Evolutionary conservation across 2,113 vertebrate genomes (phyloP), one percentile per base, ranked within the genome.

Genomic region (Spheniscus mendiculus): DNA sequence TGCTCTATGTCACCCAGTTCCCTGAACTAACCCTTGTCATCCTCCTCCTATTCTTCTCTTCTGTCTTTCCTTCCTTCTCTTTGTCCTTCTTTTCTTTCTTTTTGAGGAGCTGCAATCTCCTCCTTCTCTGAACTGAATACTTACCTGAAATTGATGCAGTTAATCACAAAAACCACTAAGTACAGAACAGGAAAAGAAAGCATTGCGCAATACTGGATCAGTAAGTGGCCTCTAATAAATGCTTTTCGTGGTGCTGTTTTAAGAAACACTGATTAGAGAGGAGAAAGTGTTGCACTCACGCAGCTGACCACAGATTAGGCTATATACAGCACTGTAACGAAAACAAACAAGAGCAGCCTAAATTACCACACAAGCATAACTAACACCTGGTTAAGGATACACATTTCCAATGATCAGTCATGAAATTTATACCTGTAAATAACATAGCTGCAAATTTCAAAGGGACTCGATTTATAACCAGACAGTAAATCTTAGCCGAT

Each of bases 61-160:
- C 45, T 71, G 36, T 17, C 63, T 44, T 62, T 66, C 69, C 45
- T 69, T 89, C 59, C 38, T 95, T 74, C 32, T 81, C 70, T 80
- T 61, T 79, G 32, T 80, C 77, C n/a, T 69, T 62, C 26, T 67
- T 76, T 70, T 45, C 40, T 63, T 88, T 72, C 49, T 38, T 94
- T 90, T 30, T 36, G 30, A 40, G 27, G 38, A 83, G 20, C 62
- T 89, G 50, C 58, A 47, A 65, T 40, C 71, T 93, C 65, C 42
- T 80, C 13, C 89, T 83, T 58, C 61, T 74, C 83, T 83, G 56
- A 81, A 63, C 36, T 58, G 72, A 85, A 83, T 86, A 96, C 92
- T 95, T 94, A 95, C 94, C 96, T 72, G 58, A 89, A 94, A 94
- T 21, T 70, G n/a, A 90, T 53, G n/a, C 19, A 63, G 66, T 84